A percentile compares a stretch with the other conserved stretches of the same genome.
phyloP scores from a whole-genome alignment of 2,888 invertebrate species.

The Cybosia mesomella region DNA sequence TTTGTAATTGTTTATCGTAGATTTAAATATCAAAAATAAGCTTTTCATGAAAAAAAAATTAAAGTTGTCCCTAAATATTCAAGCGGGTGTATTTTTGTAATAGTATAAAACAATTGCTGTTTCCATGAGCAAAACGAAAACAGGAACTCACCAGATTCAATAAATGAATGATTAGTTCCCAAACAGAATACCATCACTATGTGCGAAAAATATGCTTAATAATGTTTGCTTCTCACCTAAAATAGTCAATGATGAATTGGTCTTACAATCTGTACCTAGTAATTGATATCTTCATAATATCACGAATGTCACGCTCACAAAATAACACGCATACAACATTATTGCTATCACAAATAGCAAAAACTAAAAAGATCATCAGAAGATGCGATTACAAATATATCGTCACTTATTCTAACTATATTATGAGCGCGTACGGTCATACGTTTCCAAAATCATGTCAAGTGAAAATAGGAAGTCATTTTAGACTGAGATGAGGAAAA shows the following conservation, averaged over 20 bases:
- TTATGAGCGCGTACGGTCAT: background rate
- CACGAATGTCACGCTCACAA: background rate
- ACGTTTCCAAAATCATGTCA: too few relatives aligned
- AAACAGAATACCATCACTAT: background rate
- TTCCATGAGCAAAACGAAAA: background rate
- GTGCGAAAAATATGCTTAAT: background rate
- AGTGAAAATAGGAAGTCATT: too few relatives aligned
- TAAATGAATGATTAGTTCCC: background rate
- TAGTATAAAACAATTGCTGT: background rate
- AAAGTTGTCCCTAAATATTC: background rate
- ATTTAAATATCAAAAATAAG: background rate
- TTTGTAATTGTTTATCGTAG: too few relatives aligned
- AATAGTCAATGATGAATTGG: constrained; percentile 3
- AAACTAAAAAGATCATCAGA: background rate
- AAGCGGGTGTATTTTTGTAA: background rate
- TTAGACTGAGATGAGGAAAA: too few relatives aligned
- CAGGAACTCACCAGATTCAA: background rate
- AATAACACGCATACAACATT: background rate
- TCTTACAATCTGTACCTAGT: background rate
- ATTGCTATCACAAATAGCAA: background rate
- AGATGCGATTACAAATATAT: background rate
- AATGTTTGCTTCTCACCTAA: background rate
- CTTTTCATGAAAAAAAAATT: background rate
- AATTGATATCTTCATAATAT: background rate
- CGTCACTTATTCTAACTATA: too few relatives aligned